Base-by-base conservation (phyloP, 2,797 vertebrate genomes). In the Vireo griseus region DNA sequence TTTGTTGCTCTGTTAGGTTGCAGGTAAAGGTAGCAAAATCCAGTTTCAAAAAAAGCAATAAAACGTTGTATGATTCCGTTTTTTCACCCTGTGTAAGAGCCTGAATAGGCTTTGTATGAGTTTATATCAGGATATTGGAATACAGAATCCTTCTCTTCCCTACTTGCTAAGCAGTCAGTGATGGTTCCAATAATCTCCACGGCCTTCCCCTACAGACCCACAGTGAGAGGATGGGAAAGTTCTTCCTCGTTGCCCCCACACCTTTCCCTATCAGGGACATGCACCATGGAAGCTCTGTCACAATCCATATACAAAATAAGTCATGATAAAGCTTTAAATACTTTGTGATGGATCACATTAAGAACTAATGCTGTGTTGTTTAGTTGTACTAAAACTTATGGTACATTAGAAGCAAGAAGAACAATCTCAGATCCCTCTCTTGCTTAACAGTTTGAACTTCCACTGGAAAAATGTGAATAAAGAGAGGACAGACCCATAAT, bases 401-500 rank as follows among this genome's bases (percentile, higher is more conserved):
- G 37, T 22, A 55, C 61, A 47, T 73, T 73, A 78, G 92, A 94
- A 94, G 52, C 82, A 78, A 75, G 58, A 93, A 6, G 1, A 95
- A 48, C 39, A 75, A 73, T 39, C 67, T 76, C 33, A 50, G 65
- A 74, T 72, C 57, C 35, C 25, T 80, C 39, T 37, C 22, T 54
- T 82, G 55, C 22, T 67, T 54, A 51, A 83, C 6, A 73, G 48
- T 58, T 80, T 69, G 45, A 48, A 72, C 24, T 78, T 72, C 45
- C 42, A 65, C 55, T 95, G 76, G 76, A 86, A 88, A 95, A 89
- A 88, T 52, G 50, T 45, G 62, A 95, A 33, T 73, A 52, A 95
- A 57, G 18, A 88, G 62, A 81, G 20, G 16, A 29, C 1, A 72
- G 68, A 78, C 16, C 16, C 17, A n/a, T 71, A 78, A 51, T 75